Percentiles rank a stretch among this genome's conserved stretches.
Evolutionary conservation across 1,140 invertebrate species (phyloP).

Genomic region (Pararge aegeria): DNA sequence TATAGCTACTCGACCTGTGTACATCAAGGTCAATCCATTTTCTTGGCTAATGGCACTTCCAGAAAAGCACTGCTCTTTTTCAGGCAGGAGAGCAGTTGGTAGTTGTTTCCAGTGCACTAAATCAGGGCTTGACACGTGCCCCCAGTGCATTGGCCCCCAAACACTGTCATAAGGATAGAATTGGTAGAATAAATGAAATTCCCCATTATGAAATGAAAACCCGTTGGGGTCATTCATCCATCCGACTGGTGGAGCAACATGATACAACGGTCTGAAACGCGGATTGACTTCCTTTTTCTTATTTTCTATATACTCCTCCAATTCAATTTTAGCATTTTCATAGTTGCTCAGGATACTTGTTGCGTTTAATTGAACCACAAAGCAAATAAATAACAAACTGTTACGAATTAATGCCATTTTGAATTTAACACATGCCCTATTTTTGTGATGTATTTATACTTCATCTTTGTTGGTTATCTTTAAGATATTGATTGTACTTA

Average conservation of each 20-base stretch:
- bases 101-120: conserved; percentile 64
- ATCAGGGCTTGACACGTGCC: conserved; percentile 59
- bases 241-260: conserved; percentile 15
- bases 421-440: neutral
- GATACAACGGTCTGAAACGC: conserved; percentile 42
- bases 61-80: conserved; percentile 67
- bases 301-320: conserved; percentile 53
- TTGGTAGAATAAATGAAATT: conserved; percentile 25
- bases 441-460: neutral
- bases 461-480: neutral
- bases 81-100: conserved; percentile 67
- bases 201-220: conserved; percentile 15
- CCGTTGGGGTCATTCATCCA: conserved; percentile 27
- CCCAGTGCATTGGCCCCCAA: conserved; percentile 73
- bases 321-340: conserved; percentile 35
- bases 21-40: conserved; percentile 56
- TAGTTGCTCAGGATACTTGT: conserved; percentile 21
- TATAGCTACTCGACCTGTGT: conserved; percentile 52
- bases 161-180: conserved; percentile 41
- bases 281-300: conserved; percentile 50
- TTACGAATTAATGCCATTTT: neutral
- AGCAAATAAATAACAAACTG: neutral
- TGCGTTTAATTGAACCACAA: neutral
- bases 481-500: neutral
- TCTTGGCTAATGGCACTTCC: conserved; percentile 60